A percentile compares a stretch with the other conserved stretches of the same genome.
phyloP scores from a whole-genome alignment of 64 coral and sea anemone genomes.

The Platygyra sinensis region DNA sequence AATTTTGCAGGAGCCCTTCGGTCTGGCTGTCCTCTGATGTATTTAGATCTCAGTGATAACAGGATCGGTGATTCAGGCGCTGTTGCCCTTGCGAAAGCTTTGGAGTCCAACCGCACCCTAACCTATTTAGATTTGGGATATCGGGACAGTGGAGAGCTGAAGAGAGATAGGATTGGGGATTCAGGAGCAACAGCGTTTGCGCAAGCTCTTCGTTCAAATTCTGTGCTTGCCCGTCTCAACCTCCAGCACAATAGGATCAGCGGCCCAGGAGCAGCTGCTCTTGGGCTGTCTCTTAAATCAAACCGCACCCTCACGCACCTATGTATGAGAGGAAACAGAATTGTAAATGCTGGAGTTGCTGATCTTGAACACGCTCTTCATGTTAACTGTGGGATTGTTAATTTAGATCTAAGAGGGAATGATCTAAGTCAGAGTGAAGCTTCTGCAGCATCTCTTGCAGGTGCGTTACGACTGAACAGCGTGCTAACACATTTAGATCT shows the following conservation, averaged over 20 bases:
- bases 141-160: no score
- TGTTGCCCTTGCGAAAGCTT: neutral
- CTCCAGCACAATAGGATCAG: neutral
- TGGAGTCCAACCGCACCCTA: neutral
- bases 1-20: neutral
- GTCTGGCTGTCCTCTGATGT: neutral
- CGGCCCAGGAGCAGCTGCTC: neutral
- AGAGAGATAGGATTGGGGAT: neutral
- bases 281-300: neutral
- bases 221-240: neutral
- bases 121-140: neutral
- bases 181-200: neutral
- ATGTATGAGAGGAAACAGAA: neutral
- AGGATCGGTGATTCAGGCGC: neutral
- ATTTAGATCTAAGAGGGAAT: no score
- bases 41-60: neutral
- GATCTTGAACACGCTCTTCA: neutral
- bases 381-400: neutral
- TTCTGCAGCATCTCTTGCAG: neutral
- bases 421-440: no score
- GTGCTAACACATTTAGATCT: neutral
- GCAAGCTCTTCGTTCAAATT: neutral
- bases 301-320: neutral
- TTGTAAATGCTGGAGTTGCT: neutral
- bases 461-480: neutral